These are phyloP conservation scores for Steinernema scapterisci DNA, from an alignment of 2,888 invertebrate genomes.

Conservation along the genomic window DNA sequence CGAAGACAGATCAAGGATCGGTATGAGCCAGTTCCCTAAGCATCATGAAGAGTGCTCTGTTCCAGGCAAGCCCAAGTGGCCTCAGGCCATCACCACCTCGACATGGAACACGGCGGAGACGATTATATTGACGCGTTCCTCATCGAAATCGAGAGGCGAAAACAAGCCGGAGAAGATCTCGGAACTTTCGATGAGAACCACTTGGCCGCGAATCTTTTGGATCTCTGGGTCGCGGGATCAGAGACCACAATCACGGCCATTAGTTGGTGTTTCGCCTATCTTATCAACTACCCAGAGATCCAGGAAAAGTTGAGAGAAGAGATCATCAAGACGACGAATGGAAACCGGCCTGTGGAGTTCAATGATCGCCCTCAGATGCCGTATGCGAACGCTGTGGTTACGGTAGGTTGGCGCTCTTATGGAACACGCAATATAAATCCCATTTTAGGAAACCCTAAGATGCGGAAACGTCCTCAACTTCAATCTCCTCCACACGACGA, in stretches of 20 bases:
- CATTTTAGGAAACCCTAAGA: neutral
- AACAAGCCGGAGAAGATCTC: slow-evolving; percentile 36
- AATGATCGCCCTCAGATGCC: neutral
- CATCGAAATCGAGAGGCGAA: slow-evolving; percentile 41
- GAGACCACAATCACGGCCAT: neutral
- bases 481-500: neutral
- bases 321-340: neutral
- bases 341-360: slow-evolving; percentile 8
- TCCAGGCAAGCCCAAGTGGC: neutral
- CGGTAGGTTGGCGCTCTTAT: neutral
- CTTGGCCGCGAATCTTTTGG: neutral
- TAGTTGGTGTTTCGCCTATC: neutral
- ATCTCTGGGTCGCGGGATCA: slow-evolving; percentile 6
- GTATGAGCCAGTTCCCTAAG: neutral
- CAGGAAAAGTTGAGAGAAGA: neutral
- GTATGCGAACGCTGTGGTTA: neutral
- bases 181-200: neutral
- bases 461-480: neutral
- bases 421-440: neutral
- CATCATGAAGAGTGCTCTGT: neutral
- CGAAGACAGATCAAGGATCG: slow-evolving; percentile 39
- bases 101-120: slow-evolving; percentile 38
- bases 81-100: neutral
- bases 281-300: neutral
- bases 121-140: slow-evolving; percentile 48